Percentiles rank a stretch among this genome's conserved stretches.
phyloP scores from a whole-genome alignment of 1,140 invertebrate species.

The Helicorthomorpha holstii region DNA sequence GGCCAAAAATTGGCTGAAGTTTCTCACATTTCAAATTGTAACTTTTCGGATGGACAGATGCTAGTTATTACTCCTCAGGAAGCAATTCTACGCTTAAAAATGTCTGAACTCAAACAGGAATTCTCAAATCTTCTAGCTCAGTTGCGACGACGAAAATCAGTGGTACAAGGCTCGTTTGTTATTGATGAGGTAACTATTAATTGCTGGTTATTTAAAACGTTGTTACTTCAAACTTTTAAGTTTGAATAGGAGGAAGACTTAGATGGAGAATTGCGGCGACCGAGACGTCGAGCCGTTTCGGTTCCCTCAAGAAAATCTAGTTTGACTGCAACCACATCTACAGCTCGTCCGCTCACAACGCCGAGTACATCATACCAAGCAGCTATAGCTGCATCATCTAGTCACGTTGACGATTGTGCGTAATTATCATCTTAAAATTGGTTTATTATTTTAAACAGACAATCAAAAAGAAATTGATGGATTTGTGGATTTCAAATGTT shows the following conservation, averaged over 20 bases:
- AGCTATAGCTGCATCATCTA: too few species aligned
- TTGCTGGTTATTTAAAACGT: neutral
- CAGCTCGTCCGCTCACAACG: conserved; percentile 16
- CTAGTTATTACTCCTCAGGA: conserved; percentile 15
- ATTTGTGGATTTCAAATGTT: too few species aligned
- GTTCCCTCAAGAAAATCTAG: conserved; percentile 15
- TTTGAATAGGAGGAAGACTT: conserved; percentile 25
- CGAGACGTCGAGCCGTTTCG: conserved; percentile 18
- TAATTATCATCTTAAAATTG: too few species aligned
- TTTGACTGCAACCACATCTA: conserved; percentile 13
- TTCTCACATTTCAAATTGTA: neutral
- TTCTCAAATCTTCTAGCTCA: conserved; percentile 33
- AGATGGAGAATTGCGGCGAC: conserved; percentile 21
- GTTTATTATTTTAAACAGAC: too few species aligned
- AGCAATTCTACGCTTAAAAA: conserved; percentile 20
- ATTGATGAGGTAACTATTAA: conserved; percentile 15
- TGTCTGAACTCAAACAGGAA: conserved; percentile 32
- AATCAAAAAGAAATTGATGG: too few species aligned
- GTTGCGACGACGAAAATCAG: conserved; percentile 28
- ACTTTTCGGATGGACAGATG: conserved; percentile 9
- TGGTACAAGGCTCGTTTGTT: conserved; percentile 21
- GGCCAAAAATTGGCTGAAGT: conserved; percentile 22
- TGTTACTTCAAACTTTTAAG: too few species aligned
- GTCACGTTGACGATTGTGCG: too few species aligned
- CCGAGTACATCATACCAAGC: conserved; percentile 15